Evolutionary conservation across 1,140 invertebrate species (phyloP), one percentile per base, ranked within the genome.

Genomic region (Colletes latitarsis): DNA sequence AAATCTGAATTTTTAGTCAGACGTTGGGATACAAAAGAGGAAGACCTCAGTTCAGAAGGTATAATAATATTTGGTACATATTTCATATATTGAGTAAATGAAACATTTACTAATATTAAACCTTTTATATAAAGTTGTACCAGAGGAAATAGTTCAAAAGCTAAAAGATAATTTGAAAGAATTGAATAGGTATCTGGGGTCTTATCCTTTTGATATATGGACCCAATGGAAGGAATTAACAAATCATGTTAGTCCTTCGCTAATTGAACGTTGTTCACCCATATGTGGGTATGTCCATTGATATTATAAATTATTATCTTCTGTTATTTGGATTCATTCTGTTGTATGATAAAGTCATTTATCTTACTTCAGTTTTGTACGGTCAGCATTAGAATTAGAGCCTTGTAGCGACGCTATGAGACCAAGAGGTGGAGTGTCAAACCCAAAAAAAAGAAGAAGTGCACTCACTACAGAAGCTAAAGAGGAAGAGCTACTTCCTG

Each of bases 161-260:
- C 92, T 98, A 19, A 96, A 95, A 86, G 93, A 94, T 8, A 98
- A 98, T 92, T 89, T 98, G 55, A 93, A 95, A 66, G 95, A 97
- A 70, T 90, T 99, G 58, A 98, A 99, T 88, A 94, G 93, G 81
- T 96, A 95, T 92, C 92, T 99, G 58, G 99, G 97, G 15, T 95
- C 97, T 6, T 99, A 99, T 94, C 98, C 98, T 15, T 98, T 96
- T 93, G 96, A 98, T 82, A 96, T 96, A 79, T 97, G 96, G 91
- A 95, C 96, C 81, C 96, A 96, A 85, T 99, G 98, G 98, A 95
- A 96, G 72, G 94, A 96, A 41, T 93, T 99, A 17, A 96, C 97
- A 6, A 88, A 84, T 68, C 88, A 90, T 74, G 91, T 93, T 21
- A 89, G 87, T 39, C 53, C 68, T 41, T 10, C 68, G 14, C 62